Conservation (phyloP, 2,888 invertebrate species). For the Hyposoter dolosus region DNA sequence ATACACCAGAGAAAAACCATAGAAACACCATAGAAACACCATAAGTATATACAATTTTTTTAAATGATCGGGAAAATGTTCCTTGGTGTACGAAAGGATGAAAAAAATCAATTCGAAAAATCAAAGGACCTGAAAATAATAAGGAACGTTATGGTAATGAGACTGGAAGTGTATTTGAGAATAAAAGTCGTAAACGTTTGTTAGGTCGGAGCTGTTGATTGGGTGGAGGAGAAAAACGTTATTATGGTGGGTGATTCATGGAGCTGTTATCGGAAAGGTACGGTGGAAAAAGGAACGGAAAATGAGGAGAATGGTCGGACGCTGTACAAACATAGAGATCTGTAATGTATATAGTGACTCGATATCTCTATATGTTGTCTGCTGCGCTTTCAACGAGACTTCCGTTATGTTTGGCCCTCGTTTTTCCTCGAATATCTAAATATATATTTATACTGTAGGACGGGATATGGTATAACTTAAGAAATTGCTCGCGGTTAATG, state of each 20-base stretch:
- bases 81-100: too few species aligned
- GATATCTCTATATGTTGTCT: slow-evolving; percentile 23
- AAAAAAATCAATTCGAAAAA: not conserved
- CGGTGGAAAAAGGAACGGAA: slow-evolving; percentile 36
- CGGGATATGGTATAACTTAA: not conserved
- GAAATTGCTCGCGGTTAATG: slow-evolving; percentile 50
- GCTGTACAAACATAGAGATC: not conserved
- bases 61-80: too few species aligned
- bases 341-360: not conserved
- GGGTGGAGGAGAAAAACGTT: slow-evolving; percentile 46
- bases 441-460: slow-evolving; percentile 9
- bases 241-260: slow-evolving; percentile 56
- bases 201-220: not conserved
- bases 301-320: slow-evolving; percentile 28
- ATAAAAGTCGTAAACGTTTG: slow-evolving; percentile 10
- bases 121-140: not conserved
- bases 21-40: too few species aligned
- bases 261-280: slow-evolving; percentile 64
- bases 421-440: not conserved
- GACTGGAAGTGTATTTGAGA: not conserved
- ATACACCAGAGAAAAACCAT: too few species aligned
- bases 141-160: not conserved
- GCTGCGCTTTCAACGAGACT: slow-evolving; percentile 29
- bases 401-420: slow-evolving; percentile 31
- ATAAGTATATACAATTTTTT: too few species aligned